phyloP scores from a whole-genome alignment of 2,797 vertebrate genomes.

The Muraenolepis orangiensis region DNA sequence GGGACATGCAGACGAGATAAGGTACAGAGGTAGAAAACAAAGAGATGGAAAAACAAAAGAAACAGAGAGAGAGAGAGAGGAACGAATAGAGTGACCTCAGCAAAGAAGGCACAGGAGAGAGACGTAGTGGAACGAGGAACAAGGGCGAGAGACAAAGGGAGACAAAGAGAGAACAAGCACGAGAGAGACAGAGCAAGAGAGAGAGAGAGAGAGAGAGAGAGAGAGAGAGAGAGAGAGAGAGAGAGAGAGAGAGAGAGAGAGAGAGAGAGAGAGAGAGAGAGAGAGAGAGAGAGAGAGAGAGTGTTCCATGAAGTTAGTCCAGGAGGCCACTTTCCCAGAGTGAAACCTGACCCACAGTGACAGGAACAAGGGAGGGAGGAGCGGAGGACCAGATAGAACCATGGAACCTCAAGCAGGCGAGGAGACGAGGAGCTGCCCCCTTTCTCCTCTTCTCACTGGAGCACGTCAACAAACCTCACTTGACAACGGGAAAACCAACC shows the following conservation, averaged over 20 bases:
- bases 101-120: too few relatives aligned
- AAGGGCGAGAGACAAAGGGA: too few relatives aligned
- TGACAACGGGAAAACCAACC: neutral
- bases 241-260: constrained; percentile 14
- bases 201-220: neutral
- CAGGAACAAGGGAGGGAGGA: constrained; percentile 53
- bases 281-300: constrained; percentile 13
- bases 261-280: constrained; percentile 39
- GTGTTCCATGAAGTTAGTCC: constrained; percentile 46
- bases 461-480: neutral
- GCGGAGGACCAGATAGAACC: constrained; percentile 45
- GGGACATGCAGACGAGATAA: constrained; percentile 18
- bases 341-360: constrained; percentile 68
- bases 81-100: too few relatives aligned
- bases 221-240: too few relatives aligned
- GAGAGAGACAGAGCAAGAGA: too few relatives aligned
- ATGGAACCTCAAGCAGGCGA: constrained; percentile 26
- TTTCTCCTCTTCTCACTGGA: constrained; percentile 28
- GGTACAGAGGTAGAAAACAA: constrained; percentile 5
- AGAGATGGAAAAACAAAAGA: neutral
- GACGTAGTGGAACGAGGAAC: too few relatives aligned
- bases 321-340: constrained; percentile 63
- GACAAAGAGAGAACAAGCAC: too few relatives aligned
- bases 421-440: too few relatives aligned
- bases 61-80: too few relatives aligned